Conservation (phyloP, 2,113 vertebrate species). For the Xyrauchen texanus region DNA sequence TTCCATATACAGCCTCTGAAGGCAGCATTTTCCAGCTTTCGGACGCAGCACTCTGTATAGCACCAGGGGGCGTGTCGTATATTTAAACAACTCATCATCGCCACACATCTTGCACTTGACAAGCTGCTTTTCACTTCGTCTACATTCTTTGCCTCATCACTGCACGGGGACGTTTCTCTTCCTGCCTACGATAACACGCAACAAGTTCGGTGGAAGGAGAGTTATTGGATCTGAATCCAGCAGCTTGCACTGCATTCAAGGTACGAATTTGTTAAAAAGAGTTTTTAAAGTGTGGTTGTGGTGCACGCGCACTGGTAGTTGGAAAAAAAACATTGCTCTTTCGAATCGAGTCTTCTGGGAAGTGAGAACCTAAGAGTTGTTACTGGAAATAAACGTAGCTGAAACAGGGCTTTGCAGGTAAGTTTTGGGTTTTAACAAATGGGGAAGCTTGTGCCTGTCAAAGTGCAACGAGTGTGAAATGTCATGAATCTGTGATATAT, state of each 20-base stretch:
- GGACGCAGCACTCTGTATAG: no score
- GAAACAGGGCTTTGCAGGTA: background rate
- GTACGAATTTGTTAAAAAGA: background rate
- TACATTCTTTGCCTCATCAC: background rate
- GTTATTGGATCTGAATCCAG: background rate
- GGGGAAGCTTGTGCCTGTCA: background rate
- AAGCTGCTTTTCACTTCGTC: background rate
- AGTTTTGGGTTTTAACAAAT: background rate
- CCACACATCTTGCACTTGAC: background rate
- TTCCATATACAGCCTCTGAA: no score
- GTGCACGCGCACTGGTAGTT: background rate
- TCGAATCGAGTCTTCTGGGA: background rate
- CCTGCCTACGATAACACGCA: background rate
- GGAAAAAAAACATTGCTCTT: background rate
- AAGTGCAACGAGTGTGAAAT: background rate
- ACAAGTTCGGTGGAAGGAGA: background rate
- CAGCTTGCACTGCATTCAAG: background rate
- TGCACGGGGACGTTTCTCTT: background rate
- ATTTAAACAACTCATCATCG: conserved; percentile 23
- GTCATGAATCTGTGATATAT: background rate
- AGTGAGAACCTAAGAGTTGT: background rate
- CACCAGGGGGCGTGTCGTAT: conserved; percentile 42
- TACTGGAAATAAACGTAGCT: background rate
- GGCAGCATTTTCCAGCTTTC: no score
- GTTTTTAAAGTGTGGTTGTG: conserved; percentile 3